A percentile compares a stretch with the other conserved stretches of the same genome.
These are phyloP conservation scores for Isaurus tuberculatus DNA, from an alignment of 92 coral and sea anemone genomes.

Conservation along the genomic window DNA sequence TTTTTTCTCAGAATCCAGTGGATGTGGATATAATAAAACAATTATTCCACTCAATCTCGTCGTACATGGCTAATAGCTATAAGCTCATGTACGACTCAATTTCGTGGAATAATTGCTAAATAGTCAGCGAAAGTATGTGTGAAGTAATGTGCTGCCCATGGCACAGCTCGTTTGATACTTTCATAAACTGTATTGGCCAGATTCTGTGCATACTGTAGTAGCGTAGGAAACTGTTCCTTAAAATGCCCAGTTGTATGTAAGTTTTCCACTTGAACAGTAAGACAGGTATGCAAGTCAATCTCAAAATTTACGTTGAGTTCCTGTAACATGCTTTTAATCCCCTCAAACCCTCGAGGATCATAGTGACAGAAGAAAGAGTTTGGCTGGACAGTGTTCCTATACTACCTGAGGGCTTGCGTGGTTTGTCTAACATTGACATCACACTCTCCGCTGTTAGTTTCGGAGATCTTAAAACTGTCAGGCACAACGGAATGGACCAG, in stretches of 20 bases:
- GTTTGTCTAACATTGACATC: background rate
- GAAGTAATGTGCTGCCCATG: slow-evolving; percentile 42
- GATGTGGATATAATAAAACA: too few relatives aligned
- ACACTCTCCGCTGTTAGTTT: slow-evolving; percentile 29
- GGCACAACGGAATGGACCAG: slow-evolving; percentile 55
- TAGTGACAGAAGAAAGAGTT: slow-evolving; percentile 50
- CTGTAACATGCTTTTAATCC: slow-evolving; percentile 44
- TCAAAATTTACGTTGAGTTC: slow-evolving; percentile 46
- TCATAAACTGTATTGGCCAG: slow-evolving; percentile 36
- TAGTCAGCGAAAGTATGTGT: slow-evolving; percentile 13
- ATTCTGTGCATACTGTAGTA: slow-evolving; percentile 37
- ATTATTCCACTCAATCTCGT: too few relatives aligned
- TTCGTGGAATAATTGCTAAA: too few relatives aligned
- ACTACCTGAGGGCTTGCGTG: slow-evolving; percentile 20
- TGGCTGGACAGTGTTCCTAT: slow-evolving; percentile 42
- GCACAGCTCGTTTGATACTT: slow-evolving; percentile 17
- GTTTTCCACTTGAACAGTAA: slow-evolving; percentile 61
- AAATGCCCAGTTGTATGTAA: slow-evolving; percentile 60
- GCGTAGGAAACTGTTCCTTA: slow-evolving; percentile 43
- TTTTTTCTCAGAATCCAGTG: too few relatives aligned
- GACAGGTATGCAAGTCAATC: slow-evolving; percentile 45
- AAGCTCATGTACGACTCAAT: too few relatives aligned
- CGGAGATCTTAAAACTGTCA: slow-evolving; percentile 50
- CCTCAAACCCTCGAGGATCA: slow-evolving; percentile 59
- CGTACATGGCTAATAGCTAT: too few relatives aligned